A percentile compares a stretch with the other conserved stretches of the same genome.
Evolutionary conservation across 2,888 invertebrate genomes (phyloP).

Genomic region (Rhyacophila evoluta): DNA sequence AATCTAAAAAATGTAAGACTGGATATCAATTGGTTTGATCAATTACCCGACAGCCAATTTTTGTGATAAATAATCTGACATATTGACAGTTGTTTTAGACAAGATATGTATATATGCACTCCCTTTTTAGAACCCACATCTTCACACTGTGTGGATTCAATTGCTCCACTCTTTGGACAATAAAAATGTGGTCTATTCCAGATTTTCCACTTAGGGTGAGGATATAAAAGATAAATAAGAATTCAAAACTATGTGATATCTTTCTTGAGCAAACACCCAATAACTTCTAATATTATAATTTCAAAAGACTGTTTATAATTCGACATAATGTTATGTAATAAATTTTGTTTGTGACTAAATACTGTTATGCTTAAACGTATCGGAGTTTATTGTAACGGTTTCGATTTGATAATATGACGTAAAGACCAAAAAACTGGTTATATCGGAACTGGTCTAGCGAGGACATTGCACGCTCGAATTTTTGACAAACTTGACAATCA

Average conservation of each 20-base stretch:
- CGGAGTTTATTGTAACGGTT: neutral
- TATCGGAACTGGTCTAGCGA: neutral
- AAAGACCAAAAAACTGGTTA: neutral
- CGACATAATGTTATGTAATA: neutral
- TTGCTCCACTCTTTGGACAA: no score
- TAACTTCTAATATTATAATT: neutral
- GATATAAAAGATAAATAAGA: neutral
- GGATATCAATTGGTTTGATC: no score
- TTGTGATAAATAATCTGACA: no score
- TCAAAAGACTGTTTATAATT: no score
- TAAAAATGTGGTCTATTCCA: no score
- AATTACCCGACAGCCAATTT: no score
- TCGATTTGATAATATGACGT: neutral
- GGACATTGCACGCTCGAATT: constrained; percentile 10
- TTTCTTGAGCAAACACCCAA: neutral
- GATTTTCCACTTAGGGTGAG: no score
- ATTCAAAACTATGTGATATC: neutral
- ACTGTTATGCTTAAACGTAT: neutral
- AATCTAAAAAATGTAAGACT: no score
- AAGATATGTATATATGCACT: no score
- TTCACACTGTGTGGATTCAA: no score
- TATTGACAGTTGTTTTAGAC: no score
- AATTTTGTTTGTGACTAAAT: neutral
- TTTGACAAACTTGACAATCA: neutral
- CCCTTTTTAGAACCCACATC: no score